These are phyloP conservation scores for Gracilinanus agilis DNA, from an alignment of 2,113 vertebrate species.

Conservation along the genomic window DNA sequence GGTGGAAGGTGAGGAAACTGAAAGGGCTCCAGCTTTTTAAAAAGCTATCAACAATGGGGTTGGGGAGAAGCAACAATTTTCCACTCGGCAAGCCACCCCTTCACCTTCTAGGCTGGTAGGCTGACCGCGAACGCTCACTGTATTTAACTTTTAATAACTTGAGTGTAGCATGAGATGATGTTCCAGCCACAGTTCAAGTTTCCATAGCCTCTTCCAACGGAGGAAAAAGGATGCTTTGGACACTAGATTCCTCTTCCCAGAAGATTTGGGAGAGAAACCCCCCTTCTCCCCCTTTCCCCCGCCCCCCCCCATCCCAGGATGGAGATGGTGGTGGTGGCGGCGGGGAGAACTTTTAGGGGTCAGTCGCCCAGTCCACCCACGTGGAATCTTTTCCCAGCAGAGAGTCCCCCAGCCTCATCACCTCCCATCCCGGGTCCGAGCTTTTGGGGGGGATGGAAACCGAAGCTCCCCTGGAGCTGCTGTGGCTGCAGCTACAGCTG, in stretches of 20 bases:
- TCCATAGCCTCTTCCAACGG: background rate
- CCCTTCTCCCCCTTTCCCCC: too few relatives aligned
- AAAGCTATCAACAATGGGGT: background rate
- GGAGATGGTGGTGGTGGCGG: slow-evolving; percentile 56
- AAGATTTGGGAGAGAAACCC: too few relatives aligned
- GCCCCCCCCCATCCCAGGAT: too few relatives aligned
- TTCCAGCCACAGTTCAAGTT: background rate
- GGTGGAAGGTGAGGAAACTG: background rate
- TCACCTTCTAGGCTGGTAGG: too few relatives aligned
- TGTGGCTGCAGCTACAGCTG: background rate
- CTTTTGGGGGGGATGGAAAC: background rate
- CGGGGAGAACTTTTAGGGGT: background rate
- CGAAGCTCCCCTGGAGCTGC: background rate
- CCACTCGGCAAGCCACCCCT: background rate
- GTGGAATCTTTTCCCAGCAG: background rate
- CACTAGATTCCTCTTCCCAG: too few relatives aligned
- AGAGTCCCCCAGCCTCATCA: too few relatives aligned
- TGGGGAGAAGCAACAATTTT: background rate
- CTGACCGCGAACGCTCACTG: background rate
- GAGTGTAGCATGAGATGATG: background rate
- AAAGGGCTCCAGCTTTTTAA: slow-evolving; percentile 32
- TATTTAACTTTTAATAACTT: slow-evolving; percentile 62
- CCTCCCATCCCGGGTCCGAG: background rate
- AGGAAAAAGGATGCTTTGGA: background rate
- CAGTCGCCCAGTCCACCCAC: background rate